Conservation (phyloP, 1,140 invertebrate genomes). For the Chelonus insularis region DNA sequence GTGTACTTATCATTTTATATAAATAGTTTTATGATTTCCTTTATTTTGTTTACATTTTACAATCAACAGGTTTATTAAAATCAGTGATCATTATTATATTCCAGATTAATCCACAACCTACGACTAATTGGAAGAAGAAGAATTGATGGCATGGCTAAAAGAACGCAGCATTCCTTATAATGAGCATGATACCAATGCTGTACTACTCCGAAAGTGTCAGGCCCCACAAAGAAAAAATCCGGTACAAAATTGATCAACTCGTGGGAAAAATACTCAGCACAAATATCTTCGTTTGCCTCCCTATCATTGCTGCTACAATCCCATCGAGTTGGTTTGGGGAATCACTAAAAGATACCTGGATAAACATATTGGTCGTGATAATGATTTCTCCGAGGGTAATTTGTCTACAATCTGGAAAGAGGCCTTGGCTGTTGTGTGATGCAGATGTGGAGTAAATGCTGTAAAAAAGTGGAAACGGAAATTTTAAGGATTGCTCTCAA, state of each 20-base stretch:
- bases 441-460: background rate
- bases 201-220: background rate
- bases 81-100: too few species aligned
- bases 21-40: too few species aligned
- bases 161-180: too few species aligned
- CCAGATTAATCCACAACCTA: too few species aligned
- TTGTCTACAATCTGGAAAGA: background rate
- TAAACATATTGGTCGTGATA: background rate
- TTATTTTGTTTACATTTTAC: too few species aligned
- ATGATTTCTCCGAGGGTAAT: slow-evolving; percentile 2
- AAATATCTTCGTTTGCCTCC: slow-evolving; percentile 36
- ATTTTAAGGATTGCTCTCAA: background rate
- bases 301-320: slow-evolving; percentile 39
- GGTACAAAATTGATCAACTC: background rate
- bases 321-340: slow-evolving; percentile 38
- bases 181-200: too few species aligned
- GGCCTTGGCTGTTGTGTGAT: background rate
- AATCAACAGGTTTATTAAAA: too few species aligned
- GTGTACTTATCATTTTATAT: too few species aligned
- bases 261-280: slow-evolving; percentile 7
- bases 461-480: background rate
- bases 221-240: background rate
- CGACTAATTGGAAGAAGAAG: too few species aligned
- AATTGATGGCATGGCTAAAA: too few species aligned
- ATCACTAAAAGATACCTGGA: background rate